Conservation (phyloP, 2,113 vertebrate genomes). For the Sphyrna mokarran region DNA sequence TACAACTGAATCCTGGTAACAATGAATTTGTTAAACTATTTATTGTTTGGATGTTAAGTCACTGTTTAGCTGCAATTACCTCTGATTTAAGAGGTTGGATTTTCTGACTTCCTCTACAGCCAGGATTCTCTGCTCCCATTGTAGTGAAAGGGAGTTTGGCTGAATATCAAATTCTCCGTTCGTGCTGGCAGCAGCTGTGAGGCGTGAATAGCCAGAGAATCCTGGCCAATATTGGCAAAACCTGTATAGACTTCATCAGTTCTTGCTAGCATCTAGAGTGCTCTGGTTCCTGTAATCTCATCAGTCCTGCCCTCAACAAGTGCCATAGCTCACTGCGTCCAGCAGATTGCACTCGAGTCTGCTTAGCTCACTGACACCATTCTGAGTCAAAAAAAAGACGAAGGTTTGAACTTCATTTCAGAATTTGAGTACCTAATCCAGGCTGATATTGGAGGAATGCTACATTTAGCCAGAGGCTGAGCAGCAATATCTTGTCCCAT, state of each 20-base stretch:
- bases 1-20: not conserved
- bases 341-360: not conserved
- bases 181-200: too few species aligned
- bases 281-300: not conserved
- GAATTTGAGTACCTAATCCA: not conserved
- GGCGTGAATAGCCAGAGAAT: too few species aligned
- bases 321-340: not conserved
- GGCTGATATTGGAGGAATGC: not conserved
- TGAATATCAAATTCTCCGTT: too few species aligned
- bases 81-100: not conserved
- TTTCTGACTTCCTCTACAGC: too few species aligned
- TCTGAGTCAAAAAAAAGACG: not conserved
- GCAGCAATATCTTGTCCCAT: not conserved
- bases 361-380: not conserved
- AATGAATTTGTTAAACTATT: not conserved
- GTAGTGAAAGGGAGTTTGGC: too few species aligned
- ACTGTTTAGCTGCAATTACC: not conserved
- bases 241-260: not conserved
- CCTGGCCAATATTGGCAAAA: not conserved
- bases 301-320: not conserved
- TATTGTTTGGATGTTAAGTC: not conserved
- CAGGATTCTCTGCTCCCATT: too few species aligned
- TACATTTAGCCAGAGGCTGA: not conserved
- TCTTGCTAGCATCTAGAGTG: not conserved
- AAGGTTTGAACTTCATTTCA: not conserved